Percentiles rank a stretch among this genome's conserved stretches.
phyloP scores from a whole-genome alignment of 92 coral and sea anemone genomes.

The Scolanthus callimorphus region DNA sequence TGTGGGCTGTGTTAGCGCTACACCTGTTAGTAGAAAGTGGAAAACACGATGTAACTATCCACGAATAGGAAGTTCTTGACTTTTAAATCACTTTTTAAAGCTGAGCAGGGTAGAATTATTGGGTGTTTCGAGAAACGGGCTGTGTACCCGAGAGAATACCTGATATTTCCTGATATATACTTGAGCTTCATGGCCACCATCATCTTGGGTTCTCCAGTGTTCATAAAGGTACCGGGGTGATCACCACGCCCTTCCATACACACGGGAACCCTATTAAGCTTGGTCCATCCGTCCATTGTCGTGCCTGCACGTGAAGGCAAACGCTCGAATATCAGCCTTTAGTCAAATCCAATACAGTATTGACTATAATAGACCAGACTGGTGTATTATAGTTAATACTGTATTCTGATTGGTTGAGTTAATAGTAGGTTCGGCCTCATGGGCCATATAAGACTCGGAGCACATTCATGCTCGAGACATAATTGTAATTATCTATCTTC shows the following conservation, averaged over 20 bases:
- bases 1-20: slow-evolving; percentile 19
- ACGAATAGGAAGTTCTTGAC: no score
- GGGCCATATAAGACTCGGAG: no score
- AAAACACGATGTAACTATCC: neutral
- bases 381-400: no score
- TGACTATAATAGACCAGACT: no score
- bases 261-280: slow-evolving; percentile 15
- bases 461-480: no score
- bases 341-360: no score
- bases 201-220: slow-evolving; percentile 17
- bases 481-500: no score
- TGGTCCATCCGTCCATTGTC: slow-evolving; percentile 25
- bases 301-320: neutral
- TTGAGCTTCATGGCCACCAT: slow-evolving; percentile 25
- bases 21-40: slow-evolving; percentile 12
- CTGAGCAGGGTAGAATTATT: no score
- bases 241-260: slow-evolving; percentile 25
- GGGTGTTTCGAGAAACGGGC: no score
- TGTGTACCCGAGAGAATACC: slow-evolving; percentile 3
- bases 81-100: no score
- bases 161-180: slow-evolving; percentile 15
- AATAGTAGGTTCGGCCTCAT: no score
- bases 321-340: neutral
- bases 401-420: no score
- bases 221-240: slow-evolving; percentile 17